Percentiles rank a stretch among this genome's conserved stretches.
phyloP scores from a whole-genome alignment of 2,888 invertebrate species.

The Cremastinae sp. region DNA sequence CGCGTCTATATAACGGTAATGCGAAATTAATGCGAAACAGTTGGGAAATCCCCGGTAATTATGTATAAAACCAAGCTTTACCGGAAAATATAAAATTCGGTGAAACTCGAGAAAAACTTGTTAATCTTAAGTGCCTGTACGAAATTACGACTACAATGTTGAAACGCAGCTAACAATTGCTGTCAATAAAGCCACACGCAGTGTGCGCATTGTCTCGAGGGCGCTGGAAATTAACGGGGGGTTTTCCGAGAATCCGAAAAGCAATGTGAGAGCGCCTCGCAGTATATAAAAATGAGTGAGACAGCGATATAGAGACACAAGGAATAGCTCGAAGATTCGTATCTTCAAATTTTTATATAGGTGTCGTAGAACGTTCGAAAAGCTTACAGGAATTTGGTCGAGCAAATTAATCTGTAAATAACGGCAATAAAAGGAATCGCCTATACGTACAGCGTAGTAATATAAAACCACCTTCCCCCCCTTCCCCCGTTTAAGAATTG shows the following conservation, averaged over 20 bases:
- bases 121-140: constrained; percentile 3
- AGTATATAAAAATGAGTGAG: too few species aligned
- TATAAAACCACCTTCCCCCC: constrained; percentile 19
- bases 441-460: constrained; percentile 38
- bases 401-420: constrained; percentile 70
- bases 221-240: constrained; percentile 7
- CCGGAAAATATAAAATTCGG: too few species aligned
- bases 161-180: constrained; percentile 9
- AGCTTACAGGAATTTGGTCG: constrained; percentile 30
- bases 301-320: too few species aligned
- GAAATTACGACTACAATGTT: neutral
- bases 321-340: constrained; percentile 16
- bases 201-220: constrained; percentile 11
- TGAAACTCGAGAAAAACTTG: constrained; percentile 2
- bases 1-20: too few species aligned
- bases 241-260: constrained; percentile 10
- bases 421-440: constrained; percentile 70
- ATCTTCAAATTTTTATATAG: constrained; percentile 24
- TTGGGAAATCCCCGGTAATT: too few species aligned
- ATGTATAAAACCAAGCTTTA: too few species aligned
- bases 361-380: neutral
- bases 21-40: too few species aligned
- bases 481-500: constrained; percentile 15
- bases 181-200: constrained; percentile 10
- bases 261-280: too few species aligned